Conservation (phyloP, 2,888 invertebrate species). For the Teleiodes luculella region DNA sequence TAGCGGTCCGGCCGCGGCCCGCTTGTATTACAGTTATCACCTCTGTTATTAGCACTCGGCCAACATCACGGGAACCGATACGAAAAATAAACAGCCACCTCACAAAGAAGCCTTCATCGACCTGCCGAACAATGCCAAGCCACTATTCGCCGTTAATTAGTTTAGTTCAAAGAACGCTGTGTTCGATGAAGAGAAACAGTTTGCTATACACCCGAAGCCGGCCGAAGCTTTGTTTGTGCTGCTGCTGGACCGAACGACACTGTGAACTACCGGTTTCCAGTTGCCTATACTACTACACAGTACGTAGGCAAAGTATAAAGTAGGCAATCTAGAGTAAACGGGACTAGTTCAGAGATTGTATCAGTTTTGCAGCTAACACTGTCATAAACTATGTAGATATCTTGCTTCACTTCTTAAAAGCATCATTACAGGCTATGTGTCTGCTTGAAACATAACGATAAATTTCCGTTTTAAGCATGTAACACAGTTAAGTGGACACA, state of each 20-base stretch:
- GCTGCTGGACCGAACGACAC: background rate
- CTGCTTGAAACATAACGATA: constrained; percentile 2
- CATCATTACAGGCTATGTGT: background rate
- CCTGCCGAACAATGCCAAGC: constrained; percentile 60
- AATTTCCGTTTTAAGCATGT: background rate
- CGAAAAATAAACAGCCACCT: constrained; percentile 62
- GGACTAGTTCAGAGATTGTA: constrained; percentile 5
- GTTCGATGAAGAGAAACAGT: constrained; percentile 53
- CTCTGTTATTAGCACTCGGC: constrained; percentile 49
- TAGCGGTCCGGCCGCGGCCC: constrained; percentile 26
- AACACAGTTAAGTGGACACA: constrained; percentile 42
- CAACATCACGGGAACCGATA: constrained; percentile 45
- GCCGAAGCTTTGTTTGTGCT: constrained; percentile 1
- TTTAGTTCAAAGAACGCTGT: constrained; percentile 53
- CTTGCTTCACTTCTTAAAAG: background rate
- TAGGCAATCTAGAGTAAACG: background rate
- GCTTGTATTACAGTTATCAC: constrained; percentile 52
- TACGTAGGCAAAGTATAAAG: background rate
- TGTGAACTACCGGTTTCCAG: background rate
- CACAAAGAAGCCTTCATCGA: constrained; percentile 69
- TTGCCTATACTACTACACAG: no score
- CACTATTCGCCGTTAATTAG: constrained; percentile 67
- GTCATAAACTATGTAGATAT: background rate
- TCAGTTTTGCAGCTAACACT: background rate
- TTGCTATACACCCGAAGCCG: constrained; percentile 5